Evolutionary conservation across 2,113 vertebrate genomes (phyloP), one percentile per base, ranked within the genome.

Genomic region (Cheilinus undulatus): DNA sequence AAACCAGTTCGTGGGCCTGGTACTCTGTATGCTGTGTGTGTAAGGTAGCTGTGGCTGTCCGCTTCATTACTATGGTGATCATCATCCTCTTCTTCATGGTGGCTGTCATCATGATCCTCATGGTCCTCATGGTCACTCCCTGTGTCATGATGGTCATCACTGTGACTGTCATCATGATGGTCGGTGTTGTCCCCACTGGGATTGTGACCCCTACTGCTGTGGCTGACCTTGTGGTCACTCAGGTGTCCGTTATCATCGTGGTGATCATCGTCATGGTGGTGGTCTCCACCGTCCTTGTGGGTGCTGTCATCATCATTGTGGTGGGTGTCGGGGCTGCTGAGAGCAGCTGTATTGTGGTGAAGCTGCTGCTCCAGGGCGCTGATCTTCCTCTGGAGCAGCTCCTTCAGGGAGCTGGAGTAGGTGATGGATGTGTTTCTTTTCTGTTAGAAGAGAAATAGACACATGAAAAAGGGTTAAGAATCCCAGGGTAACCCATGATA

Each of bases 361-460:
- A 95, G 90, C 87, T 95, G 95, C 51, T 93, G 85, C 74, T 95
- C 95, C 64, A 95, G 88, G 38, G 90, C 64, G 17, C 50, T 76
- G 68, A 95, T 95, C 90, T 95, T 95, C 80, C 94, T 93, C 88
- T 94, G 94, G 38, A 95, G 91, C 20, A 94, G 89, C 61, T 95
- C 94, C 69, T 85, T 93, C 76, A 95, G 83, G 27, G 94, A 94
- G 76, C 87, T 91, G 42, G 95, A 94, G 86, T 93, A 94, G 0
- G 90, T 83, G 22, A 84, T 86, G 30, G 94, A 94, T 0, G 89
- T 91, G 90, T 95, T 95, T 62, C 92, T 91, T 51, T 87, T 93
- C 90, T 94, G 90, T 64, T 71, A 64, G 49, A 61, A 23, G 42
- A 7, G 42, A 48, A 69, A 54, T 68, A 56, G 42, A 34, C 24